Conservation (phyloP, 1,140 invertebrate genomes). For the Penaeus japonicus region DNA sequence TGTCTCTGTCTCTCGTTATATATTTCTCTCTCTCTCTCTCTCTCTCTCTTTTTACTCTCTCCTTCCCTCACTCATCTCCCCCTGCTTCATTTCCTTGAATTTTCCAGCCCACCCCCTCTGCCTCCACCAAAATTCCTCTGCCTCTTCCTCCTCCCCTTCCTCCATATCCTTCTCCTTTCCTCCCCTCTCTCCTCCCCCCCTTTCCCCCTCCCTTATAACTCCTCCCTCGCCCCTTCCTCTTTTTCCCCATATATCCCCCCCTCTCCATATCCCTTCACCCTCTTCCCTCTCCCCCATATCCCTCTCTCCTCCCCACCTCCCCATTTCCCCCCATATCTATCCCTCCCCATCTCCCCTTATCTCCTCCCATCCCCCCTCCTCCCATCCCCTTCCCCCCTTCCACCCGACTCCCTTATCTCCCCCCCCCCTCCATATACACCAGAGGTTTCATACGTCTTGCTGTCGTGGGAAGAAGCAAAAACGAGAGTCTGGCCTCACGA, state of each 20-base stretch:
- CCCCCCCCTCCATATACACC: not conserved
- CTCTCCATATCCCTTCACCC: no score
- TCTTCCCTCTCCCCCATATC: not conserved
- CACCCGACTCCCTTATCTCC: not conserved
- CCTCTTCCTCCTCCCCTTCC: no score
- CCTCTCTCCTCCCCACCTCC: not conserved
- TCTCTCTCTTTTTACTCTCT: not conserved
- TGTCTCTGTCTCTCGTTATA: not conserved
- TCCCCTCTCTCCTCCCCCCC: not conserved
- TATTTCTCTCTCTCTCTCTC: not conserved
- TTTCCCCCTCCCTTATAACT: not conserved
- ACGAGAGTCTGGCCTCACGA: not conserved
- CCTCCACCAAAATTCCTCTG: not conserved
- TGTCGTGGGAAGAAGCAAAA: not conserved
- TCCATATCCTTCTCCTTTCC: not conserved
- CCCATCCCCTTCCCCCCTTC: not conserved
- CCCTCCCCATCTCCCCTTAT: not conserved
- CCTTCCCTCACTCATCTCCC: not conserved
- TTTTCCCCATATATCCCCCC: not conserved
- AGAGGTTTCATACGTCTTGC: no score
- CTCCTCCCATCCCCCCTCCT: not conserved
- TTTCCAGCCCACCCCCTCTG: not conserved
- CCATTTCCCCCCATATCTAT: not conserved
- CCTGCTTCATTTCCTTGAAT: not conserved
- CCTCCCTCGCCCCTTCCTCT: not conserved